A percentile compares a stretch with the other conserved stretches of the same genome.
phyloP scores from a whole-genome alignment of 2,113 vertebrate genomes.

The Addax nasomaculatus region DNA sequence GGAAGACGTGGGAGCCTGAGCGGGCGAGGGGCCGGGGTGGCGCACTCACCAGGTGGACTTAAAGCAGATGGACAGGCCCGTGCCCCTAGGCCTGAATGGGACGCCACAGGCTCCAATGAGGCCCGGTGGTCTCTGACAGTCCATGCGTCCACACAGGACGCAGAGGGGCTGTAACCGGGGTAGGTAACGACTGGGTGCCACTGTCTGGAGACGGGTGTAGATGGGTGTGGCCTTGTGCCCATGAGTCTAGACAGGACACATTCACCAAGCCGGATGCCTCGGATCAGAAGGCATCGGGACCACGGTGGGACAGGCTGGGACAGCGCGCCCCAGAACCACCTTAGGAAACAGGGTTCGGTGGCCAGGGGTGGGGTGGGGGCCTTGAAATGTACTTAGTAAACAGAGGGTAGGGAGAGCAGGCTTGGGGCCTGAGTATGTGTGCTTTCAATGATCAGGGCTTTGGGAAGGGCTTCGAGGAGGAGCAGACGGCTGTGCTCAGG shows the following conservation, averaged over 20 bases:
- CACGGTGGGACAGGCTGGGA: fast-evolving
- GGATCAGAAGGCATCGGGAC: fast-evolving
- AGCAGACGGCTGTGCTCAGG: fast-evolving
- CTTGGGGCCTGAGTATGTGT: too few species aligned
- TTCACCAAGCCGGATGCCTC: fast-evolving
- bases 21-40: fast-evolving
- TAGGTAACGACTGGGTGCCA: fast-evolving
- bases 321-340: fast-evolving
- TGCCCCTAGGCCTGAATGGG: fast-evolving
- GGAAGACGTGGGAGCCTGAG: fast-evolving
- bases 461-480: fast-evolving
- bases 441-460: not conserved
- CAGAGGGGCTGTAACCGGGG: not conserved
- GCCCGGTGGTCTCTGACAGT: fast-evolving
- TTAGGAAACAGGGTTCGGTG: fast-evolving
- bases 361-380: fast-evolving
- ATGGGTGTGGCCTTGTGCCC: fast-evolving
- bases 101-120: fast-evolving
- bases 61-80: fast-evolving
- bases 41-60: fast-evolving
- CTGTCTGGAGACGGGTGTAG: not conserved
- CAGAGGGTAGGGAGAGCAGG: too few species aligned
- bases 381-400: not conserved
- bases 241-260: fast-evolving
- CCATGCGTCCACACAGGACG: fast-evolving